Conservation (phyloP, 2,113 vertebrate genomes). For the Phalacrocorax aristotelis region DNA sequence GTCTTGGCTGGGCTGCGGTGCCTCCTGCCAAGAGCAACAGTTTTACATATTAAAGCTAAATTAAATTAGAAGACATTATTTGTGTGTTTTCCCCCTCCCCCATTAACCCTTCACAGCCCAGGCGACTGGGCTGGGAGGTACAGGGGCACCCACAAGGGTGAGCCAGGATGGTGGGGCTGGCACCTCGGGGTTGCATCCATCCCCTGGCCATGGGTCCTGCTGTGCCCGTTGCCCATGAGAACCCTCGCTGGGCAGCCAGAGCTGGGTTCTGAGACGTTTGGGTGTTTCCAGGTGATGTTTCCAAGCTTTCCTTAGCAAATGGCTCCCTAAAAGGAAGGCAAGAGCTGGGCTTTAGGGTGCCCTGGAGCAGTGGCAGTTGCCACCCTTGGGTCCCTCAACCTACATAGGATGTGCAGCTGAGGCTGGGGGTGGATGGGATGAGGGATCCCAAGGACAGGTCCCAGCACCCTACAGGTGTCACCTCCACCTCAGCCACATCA, state of each 20-base stretch:
- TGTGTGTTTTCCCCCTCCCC: background rate
- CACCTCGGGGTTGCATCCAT: rapidly evolving
- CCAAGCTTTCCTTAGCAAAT: background rate
- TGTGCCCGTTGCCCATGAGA: rapidly evolving
- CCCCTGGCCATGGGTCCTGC: background rate
- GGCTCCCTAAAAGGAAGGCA: background rate
- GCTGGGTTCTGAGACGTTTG: rapidly evolving
- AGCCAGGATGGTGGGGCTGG: background rate
- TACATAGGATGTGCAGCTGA: rapidly evolving
- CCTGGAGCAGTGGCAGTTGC: background rate
- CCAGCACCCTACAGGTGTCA: rapidly evolving
- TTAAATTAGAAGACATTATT: conserved; percentile 60
- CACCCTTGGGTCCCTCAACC: background rate
- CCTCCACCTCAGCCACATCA: background rate
- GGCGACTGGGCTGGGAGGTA: background rate
- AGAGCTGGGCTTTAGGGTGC: background rate
- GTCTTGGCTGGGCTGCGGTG: conserved; percentile 12
- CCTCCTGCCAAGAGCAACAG: conserved; percentile 59
- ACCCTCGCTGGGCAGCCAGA: background rate
- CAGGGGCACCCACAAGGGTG: background rate
- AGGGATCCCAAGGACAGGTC: background rate
- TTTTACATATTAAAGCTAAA: conserved; percentile 64
- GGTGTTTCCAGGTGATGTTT: background rate
- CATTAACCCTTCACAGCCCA: background rate
- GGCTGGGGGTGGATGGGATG: too few species aligned